Evolutionary conservation across 2,797 vertebrate species (phyloP).

Genomic region (Carapus acus): DNA sequence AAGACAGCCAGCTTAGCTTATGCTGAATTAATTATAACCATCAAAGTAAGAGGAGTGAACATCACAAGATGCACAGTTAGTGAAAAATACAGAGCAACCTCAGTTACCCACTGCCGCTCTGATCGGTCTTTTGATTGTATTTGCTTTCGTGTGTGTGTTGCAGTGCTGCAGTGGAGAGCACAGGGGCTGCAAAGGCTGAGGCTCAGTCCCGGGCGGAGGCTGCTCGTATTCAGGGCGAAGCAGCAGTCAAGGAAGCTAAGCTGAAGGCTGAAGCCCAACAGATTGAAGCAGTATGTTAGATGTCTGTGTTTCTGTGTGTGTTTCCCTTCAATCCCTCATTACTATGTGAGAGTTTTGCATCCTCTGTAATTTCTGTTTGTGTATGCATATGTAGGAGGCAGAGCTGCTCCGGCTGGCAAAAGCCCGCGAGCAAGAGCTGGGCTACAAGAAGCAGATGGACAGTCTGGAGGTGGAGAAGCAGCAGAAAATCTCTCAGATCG

Average conservation of each 20-base stretch:
- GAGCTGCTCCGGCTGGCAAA: slow-evolving; percentile 76
- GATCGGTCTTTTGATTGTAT: neutral
- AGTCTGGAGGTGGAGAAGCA: slow-evolving; percentile 76
- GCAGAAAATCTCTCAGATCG: slow-evolving; percentile 71
- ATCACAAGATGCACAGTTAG: too few relatives aligned
- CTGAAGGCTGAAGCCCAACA: slow-evolving; percentile 79
- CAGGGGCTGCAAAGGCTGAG: slow-evolving; percentile 83
- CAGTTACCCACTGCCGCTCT: too few relatives aligned
- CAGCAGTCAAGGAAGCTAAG: slow-evolving; percentile 81
- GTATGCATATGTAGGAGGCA: slow-evolving; percentile 66
- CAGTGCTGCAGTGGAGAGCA: slow-evolving; percentile 85
- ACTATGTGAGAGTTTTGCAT: too few relatives aligned
- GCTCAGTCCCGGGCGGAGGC: slow-evolving; percentile 83
- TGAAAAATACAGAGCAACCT: too few relatives aligned
- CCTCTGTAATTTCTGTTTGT: neutral
- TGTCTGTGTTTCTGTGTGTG: neutral
- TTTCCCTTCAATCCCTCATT: neutral
- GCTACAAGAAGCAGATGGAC: slow-evolving; percentile 72
- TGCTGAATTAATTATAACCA: too few relatives aligned
- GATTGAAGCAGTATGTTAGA: slow-evolving; percentile 77
- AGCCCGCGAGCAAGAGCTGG: slow-evolving; percentile 77
- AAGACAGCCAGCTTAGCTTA: too few relatives aligned
- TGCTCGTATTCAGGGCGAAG: slow-evolving; percentile 82
- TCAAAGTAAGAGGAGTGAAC: too few relatives aligned
- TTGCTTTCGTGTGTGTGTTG: slow-evolving; percentile 1